A percentile compares a stretch with the other conserved stretches of the same genome.
Evolutionary conservation across 1,140 invertebrate species (phyloP).

Genomic region (Phortica variegata): DNA sequence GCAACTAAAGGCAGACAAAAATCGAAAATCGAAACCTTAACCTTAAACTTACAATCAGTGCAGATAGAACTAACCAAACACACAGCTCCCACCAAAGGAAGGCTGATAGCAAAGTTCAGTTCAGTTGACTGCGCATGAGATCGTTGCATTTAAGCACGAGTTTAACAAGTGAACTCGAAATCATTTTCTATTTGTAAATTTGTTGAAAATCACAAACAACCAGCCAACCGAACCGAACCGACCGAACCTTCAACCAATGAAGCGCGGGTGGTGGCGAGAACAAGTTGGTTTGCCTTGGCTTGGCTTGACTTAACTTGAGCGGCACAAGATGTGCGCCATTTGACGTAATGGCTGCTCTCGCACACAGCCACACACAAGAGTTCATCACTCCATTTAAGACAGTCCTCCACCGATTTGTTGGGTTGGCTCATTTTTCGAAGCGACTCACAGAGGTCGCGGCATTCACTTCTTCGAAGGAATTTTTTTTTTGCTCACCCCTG

Average conservation of each 20-base stretch:
- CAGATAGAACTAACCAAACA: constrained; percentile 7
- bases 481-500: constrained; percentile 2
- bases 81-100: background rate
- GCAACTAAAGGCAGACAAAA: background rate
- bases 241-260: no score
- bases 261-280: constrained; percentile 5
- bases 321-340: constrained; percentile 30
- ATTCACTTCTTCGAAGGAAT: constrained; percentile 28
- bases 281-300: constrained; percentile 17
- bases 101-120: no score
- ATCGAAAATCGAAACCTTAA: constrained; percentile 42
- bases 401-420: constrained; percentile 19
- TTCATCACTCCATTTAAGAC: constrained; percentile 51
- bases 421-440: constrained; percentile 29
- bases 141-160: no score
- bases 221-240: no score
- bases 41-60: constrained; percentile 44
- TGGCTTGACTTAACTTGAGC: constrained; percentile 20
- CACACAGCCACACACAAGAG: constrained; percentile 24
- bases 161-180: background rate
- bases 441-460: background rate
- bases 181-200: constrained; percentile 32
- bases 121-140: no score
- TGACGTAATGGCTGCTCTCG: constrained; percentile 21
- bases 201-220: constrained; percentile 29